phyloP scores from a whole-genome alignment of 2,888 invertebrate genomes.

The Arctia plantaginis region DNA sequence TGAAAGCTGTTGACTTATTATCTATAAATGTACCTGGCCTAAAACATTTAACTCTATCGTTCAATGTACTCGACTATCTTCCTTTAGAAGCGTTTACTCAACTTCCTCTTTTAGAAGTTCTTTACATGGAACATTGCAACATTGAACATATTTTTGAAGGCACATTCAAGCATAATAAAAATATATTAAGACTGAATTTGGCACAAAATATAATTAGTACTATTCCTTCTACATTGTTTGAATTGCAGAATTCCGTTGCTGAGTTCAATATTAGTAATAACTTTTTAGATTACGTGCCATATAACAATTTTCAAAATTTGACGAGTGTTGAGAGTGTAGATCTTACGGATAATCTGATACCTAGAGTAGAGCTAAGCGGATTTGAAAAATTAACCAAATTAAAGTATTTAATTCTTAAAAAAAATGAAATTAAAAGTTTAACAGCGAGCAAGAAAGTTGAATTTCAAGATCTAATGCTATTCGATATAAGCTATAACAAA shows the following conservation, averaged over 20 bases:
- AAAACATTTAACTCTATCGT: conserved; percentile 90
- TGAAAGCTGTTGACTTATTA: conserved; percentile 89
- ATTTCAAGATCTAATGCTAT: conserved; percentile 69
- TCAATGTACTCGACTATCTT: conserved; percentile 92
- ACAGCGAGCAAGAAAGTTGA: conserved; percentile 73
- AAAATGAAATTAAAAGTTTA: conserved; percentile 78
- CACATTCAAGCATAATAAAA: conserved; percentile 91
- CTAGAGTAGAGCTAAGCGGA: conserved; percentile 89
- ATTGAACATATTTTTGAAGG: conserved; percentile 89
- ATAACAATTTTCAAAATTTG: conserved; percentile 91
- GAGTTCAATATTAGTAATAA: conserved; percentile 92
- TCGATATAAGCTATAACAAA: conserved; percentile 79
- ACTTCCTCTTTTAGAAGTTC: conserved; percentile 91
- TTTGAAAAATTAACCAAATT: conserved; percentile 75
- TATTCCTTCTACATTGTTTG: conserved; percentile 89
- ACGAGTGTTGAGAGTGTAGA: conserved; percentile 91
- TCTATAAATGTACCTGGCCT: conserved; percentile 92
- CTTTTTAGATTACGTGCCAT: conserved; percentile 91
- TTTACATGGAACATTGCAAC: conserved; percentile 90
- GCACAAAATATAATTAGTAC: conserved; percentile 90
- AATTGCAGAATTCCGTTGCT: conserved; percentile 89
- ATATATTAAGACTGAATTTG: conserved; percentile 90
- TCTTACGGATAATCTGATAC: conserved; percentile 89
- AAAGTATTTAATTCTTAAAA: conserved; percentile 74
- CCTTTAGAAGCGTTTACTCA: conserved; percentile 90